Base-by-base conservation (phyloP, 1,140 invertebrate species). In the Achroia grisella region DNA sequence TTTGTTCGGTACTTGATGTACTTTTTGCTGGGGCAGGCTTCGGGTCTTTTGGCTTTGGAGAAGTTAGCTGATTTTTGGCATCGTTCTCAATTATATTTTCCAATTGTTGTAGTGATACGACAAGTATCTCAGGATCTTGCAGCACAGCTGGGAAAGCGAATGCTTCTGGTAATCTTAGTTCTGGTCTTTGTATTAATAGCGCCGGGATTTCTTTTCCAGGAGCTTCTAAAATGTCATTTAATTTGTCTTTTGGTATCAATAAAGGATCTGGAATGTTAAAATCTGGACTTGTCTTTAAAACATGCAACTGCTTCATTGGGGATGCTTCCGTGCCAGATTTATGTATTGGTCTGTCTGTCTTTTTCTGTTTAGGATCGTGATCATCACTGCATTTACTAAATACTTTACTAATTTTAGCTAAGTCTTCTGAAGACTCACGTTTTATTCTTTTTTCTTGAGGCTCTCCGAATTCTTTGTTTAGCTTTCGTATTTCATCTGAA, bases 261-360 rank as follows among this genome's bases (percentile, higher is more conserved):
- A 95, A 82, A 8, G 93, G 93, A 88, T 95, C 93, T 8, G 93
- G 93, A 61, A 95, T 89, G 56, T 91, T 88, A 59, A 92, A 89
- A 31, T 90, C 89, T 1, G 90, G 87, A 52, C 90, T 91, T 30
- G 87, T 87, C 10, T 93, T 87, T n/a, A 95, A 73, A 64, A 91
- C 87, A 52, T 92, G 89, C 1, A 94, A 84, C 65, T 95, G 93
- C 37, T 89, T 90, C 5, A 93, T 70, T 1, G 93, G 91, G 70
- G 91, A 90, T 14, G 77, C 77, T 53, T 89, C 89, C 37, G 88
- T 85, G 40, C 83, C 84, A 37, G 76, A 56, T 45, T 87, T 86
- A 12, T 62, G 59, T 40, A 28, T 40, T 23, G 49, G 48, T 46
- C 48, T 65, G 39, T 76, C 67, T 8, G 56, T 42, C 34, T 74